Evolutionary conservation across 2,797 vertebrate genomes (phyloP).

Genomic region (Numenius phaeopus): DNA sequence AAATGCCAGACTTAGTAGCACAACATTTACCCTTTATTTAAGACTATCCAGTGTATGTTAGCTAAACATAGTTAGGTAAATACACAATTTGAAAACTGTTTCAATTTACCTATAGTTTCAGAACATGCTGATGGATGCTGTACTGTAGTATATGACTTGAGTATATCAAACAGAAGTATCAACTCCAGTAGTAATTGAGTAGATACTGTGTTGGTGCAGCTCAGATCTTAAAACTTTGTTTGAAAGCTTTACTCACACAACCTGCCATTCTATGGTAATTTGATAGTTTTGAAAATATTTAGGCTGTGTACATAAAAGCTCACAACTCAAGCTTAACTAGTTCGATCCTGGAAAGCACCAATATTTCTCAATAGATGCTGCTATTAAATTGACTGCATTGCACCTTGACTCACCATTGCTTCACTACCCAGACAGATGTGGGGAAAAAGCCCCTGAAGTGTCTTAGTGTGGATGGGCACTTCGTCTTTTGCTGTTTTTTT

Average conservation of each 20-base stretch:
- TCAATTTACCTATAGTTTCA: background rate
- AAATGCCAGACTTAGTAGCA: background rate
- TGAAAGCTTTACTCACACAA: background rate
- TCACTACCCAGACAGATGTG: background rate
- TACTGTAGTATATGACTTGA: background rate
- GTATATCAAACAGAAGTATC: background rate
- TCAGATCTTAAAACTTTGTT: background rate
- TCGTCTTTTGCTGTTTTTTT: background rate
- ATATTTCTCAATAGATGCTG: constrained; percentile 7
- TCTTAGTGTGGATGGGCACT: background rate
- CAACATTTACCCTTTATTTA: background rate
- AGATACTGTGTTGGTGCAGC: background rate
- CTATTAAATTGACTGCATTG: background rate
- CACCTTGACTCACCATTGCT: background rate
- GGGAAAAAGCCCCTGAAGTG: fast-evolving
- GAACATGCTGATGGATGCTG: background rate
- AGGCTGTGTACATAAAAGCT: background rate
- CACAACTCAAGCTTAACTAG: background rate
- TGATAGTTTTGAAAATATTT: background rate
- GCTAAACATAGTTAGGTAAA: background rate
- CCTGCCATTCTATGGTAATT: background rate
- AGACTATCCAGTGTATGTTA: background rate
- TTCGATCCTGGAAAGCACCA: background rate
- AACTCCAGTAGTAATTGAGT: background rate
- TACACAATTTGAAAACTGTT: background rate